Percentiles rank a stretch among this genome's conserved stretches.
phyloP scores from a whole-genome alignment of 2,797 vertebrate species.

The Pteronotus mesoamericanus region DNA sequence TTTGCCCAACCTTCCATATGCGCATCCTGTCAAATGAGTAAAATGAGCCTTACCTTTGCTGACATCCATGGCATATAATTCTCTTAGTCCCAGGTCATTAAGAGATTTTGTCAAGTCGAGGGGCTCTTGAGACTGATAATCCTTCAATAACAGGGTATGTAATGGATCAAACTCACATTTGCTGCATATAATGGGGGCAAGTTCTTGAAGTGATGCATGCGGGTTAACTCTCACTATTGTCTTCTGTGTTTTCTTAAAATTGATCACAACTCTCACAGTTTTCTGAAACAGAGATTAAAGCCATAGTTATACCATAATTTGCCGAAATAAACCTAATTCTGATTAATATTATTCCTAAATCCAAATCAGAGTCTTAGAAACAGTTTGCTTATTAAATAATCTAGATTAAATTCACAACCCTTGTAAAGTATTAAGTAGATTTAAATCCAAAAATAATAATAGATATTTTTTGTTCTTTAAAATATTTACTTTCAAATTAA shows the following conservation, averaged over 20 bases:
- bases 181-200: conserved; percentile 89
- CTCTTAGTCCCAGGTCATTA: conserved; percentile 92
- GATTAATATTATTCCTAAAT: conserved; percentile 20
- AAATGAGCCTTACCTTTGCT: conserved; percentile 84
- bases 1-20: background rate
- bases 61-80: conserved; percentile 94
- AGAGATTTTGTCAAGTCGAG: conserved; percentile 91
- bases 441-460: background rate
- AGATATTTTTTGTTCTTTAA: background rate
- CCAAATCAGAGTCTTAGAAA: conserved; percentile 43
- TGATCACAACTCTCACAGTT: conserved; percentile 96
- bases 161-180: conserved; percentile 95
- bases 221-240: conserved; percentile 94
- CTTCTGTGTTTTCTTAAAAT: conserved; percentile 97
- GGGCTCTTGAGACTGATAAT: conserved; percentile 87
- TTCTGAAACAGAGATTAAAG: conserved; percentile 84
- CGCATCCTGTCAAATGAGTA: background rate
- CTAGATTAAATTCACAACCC: background rate
- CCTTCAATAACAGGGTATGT: conserved; percentile 89
- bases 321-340: background rate
- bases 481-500: conserved; percentile 36
- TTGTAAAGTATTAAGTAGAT: background rate
- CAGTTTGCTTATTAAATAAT: background rate
- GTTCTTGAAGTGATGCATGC: conserved; percentile 87
- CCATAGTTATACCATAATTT: background rate